Base-by-base conservation (phyloP, 2,797 vertebrate genomes). In the Yasuhikotakia modesta region DNA sequence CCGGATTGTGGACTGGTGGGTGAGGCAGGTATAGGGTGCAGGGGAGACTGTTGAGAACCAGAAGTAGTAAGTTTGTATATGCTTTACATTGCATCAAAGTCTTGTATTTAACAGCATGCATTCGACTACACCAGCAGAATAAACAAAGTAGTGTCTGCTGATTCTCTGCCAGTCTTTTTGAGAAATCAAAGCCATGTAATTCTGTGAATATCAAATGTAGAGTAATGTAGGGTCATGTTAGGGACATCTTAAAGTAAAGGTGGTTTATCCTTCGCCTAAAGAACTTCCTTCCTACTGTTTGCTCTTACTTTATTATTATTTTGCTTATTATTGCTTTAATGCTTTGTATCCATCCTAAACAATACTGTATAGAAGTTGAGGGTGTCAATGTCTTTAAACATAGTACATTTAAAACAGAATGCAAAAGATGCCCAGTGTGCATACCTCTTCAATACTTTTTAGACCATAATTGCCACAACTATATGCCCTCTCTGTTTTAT, bases 1-100 rank as follows among this genome's bases (percentile, higher is more conserved):
- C 96, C 97, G n/a, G 97, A 98, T 90, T 98, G 97, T 0, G 97
- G 98, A 89, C 97, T 99, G 87, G 98, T 98, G 85, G 98, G 98
- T 11, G 98, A 99, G 81, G 96, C 98, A 43, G 98, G 98, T 85
- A 99, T 99, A 5, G 98, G 97, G 85, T 99, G 97, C 73, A 99
- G 95, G 76, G 98, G 97, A 70, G 97, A 99, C 98, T 99, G 89
- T 87, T 78, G 16, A 48, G 48, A 14, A 63, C 10, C 30, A 35
- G 19, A 64, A 35, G 73, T 61, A 78, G 24, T 58, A 53, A 61
- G 27, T 35, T 11, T 4, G 57, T 45, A 58, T 17, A 6, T n/a
- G 35, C 27, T 27, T 39, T 21, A 30, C 16, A 77, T 3, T 79
- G 17, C 4, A 22, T 10, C n/a, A 58, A 52, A 16, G 27, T 10